These are phyloP conservation scores for Epicampocera succincta DNA, from an alignment of 2,888 invertebrate species.

Conservation along the genomic window DNA sequence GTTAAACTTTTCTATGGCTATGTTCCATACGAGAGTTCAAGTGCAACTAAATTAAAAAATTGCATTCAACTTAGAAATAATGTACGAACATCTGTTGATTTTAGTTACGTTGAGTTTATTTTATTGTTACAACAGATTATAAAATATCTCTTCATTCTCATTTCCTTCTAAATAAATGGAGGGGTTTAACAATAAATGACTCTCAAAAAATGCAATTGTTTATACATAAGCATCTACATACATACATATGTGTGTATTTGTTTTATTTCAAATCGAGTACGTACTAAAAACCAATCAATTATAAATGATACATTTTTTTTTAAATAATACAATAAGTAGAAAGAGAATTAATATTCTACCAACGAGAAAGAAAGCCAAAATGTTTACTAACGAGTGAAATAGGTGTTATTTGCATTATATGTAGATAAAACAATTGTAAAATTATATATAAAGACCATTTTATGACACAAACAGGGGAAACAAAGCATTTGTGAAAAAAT, in stretches of 20 bases:
- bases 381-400: too few species aligned
- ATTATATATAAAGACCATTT: not conserved
- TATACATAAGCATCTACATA: too few species aligned
- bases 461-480: not conserved
- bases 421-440: too few species aligned
- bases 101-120: slow-evolving; percentile 29
- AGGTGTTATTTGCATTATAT: too few species aligned
- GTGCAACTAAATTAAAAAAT: slow-evolving; percentile 53
- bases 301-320: not conserved
- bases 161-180: not conserved
- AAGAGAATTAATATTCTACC: too few species aligned
- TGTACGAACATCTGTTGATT: slow-evolving; percentile 45
- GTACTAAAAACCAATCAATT: slow-evolving; percentile 7
- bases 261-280: slow-evolving; percentile 17
- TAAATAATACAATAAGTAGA: too few species aligned
- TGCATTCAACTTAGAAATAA: slow-evolving; percentile 1
- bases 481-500: not conserved
- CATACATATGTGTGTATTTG: slow-evolving; percentile 22
- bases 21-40: slow-evolving; percentile 35
- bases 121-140: slow-evolving; percentile 12
- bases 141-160: slow-evolving; percentile 46
- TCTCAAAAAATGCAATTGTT: slow-evolving; percentile 24
- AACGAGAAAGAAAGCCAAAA: too few species aligned
- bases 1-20: slow-evolving; percentile 16
- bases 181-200: not conserved